Base-by-base conservation (phyloP, 2,797 vertebrate species). In the Synanceia verrucosa region DNA sequence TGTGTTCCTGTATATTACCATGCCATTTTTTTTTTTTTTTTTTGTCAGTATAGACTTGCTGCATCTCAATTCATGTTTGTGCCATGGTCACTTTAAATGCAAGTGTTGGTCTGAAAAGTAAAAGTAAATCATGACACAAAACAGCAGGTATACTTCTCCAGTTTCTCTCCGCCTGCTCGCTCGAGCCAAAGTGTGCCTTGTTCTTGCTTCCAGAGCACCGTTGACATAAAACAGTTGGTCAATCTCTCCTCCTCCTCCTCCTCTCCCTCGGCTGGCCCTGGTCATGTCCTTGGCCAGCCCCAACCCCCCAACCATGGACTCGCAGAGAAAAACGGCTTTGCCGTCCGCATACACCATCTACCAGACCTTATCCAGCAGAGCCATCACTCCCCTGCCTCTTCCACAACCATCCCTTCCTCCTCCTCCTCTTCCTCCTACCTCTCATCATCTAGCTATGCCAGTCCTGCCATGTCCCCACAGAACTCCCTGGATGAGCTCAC, bases 331-430 rank as follows among this genome's bases (percentile, higher is more conserved):
- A 98, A 98, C 92, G 96, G 96, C 95, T 97, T 97, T 95, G 94
- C 95, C 80, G 94, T 95, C 92, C 96, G 93, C 94, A 96, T 96
- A 94, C 96, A 97, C 94, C 96, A 97, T 95, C 97, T 99, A 86
- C 97, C 97, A 92, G 97, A 99, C 96, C 97, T 99, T 96, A 97
- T 99, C 96, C 97, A 99, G 94, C 97, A 98, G 96, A 99, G 97
- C 96, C 97, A 98, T 94, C 97, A 96, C 95, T 96, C 97, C 95
- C 96, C 97, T 88, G 96, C 96, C 95, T 95, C 96, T 86, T 95
- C 96, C 82, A 93, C 96, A 93, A 93, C 96, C 95, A 95, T 95
- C 95, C 94, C 96, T 95, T 95, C 96, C 94, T 96, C 95, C 93
- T 93, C 94, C 93, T 94, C 94, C 94, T 94, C 96, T 85, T 94